Conservation (phyloP, 1,140 invertebrate species). For the Physella acuta region DNA sequence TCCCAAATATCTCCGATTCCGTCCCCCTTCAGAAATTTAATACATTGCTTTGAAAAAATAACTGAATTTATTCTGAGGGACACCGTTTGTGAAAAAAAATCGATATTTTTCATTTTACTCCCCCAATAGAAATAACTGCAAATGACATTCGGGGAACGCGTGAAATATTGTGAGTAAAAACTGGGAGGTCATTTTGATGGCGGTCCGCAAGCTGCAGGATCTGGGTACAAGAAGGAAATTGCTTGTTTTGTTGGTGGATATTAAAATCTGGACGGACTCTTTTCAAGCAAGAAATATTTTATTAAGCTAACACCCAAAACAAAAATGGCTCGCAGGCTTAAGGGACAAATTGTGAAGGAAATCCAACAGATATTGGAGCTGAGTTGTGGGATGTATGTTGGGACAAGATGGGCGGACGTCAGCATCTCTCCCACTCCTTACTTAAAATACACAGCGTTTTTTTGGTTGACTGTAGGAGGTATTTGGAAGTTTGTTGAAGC, state of each 20-base stretch:
- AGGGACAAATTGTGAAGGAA: conserved; percentile 10
- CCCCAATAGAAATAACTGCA: conserved; percentile 21
- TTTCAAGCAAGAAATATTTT: conserved; percentile 22
- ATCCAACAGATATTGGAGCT: too few species aligned
- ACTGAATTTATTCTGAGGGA: conserved; percentile 6
- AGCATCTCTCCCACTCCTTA: too few species aligned
- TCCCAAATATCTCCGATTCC: background rate
- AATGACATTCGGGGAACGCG: conserved; percentile 8
- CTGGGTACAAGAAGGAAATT: conserved; percentile 24
- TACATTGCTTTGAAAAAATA: conserved; percentile 19
- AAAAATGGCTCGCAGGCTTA: conserved; percentile 2
- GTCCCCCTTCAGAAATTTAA: conserved; percentile 14
- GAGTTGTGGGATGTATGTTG: too few species aligned
- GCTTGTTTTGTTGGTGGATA: conserved; percentile 27
- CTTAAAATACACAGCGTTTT: too few species aligned
- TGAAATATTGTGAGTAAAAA: conserved; percentile 23
- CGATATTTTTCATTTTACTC: conserved; percentile 22
- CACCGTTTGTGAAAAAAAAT: conserved; percentile 16
- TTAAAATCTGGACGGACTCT: conserved; percentile 22
- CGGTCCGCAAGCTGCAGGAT: conserved; percentile 16
- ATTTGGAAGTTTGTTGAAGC: too few species aligned
- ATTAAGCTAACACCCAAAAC: conserved; percentile 21
- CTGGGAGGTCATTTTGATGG: conserved; percentile 14
- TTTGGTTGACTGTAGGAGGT: too few species aligned
- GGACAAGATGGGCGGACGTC: too few species aligned